These are phyloP conservation scores for Mesoligia furuncula DNA, from an alignment of 2,888 invertebrate genomes.

Conservation along the genomic window DNA sequence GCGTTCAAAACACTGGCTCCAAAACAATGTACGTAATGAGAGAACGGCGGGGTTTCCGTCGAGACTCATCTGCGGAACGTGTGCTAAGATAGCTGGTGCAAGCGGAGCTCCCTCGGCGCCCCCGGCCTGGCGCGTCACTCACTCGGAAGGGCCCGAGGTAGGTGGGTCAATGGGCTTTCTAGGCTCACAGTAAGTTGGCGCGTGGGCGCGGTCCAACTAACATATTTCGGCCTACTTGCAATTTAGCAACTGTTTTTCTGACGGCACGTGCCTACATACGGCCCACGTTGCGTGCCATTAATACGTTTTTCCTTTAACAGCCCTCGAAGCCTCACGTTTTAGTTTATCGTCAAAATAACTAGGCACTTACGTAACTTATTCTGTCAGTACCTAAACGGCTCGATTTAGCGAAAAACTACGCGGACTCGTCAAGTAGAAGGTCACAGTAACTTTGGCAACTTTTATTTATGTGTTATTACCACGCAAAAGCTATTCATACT, in stretches of 20 bases:
- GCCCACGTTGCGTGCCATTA: conserved; percentile 64
- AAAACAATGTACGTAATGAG: conserved; percentile 80
- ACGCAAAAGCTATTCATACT: conserved; percentile 24
- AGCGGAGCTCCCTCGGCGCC: conserved; percentile 68
- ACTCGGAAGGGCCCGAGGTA: conserved; percentile 67
- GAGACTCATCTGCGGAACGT: conserved; percentile 78
- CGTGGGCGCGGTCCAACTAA: conserved; percentile 76
- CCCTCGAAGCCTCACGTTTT: conserved; percentile 50
- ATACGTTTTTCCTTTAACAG: conserved; percentile 61
- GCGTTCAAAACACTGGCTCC: conserved; percentile 77
- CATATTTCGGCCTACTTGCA: conserved; percentile 81
- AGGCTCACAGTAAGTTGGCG: conserved; percentile 72
- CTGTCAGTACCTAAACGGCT: conserved; percentile 31
- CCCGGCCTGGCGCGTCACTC: conserved; percentile 53
- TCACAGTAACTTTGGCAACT: conserved; percentile 36
- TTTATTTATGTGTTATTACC: conserved; percentile 44
- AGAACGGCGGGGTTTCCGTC: conserved; percentile 78
- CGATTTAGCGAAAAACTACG: conserved; percentile 34
- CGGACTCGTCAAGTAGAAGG: conserved; percentile 52
- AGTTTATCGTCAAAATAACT: conserved; percentile 53
- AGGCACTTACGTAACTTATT: conserved; percentile 46
- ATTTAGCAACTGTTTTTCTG: conserved; percentile 79
- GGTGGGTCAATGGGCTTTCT: conserved; percentile 80
- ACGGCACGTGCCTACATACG: conserved; percentile 74
- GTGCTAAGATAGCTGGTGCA: conserved; percentile 70